phyloP scores from a whole-genome alignment of 2,113 vertebrate genomes.

The Chrysemys picta region DNA sequence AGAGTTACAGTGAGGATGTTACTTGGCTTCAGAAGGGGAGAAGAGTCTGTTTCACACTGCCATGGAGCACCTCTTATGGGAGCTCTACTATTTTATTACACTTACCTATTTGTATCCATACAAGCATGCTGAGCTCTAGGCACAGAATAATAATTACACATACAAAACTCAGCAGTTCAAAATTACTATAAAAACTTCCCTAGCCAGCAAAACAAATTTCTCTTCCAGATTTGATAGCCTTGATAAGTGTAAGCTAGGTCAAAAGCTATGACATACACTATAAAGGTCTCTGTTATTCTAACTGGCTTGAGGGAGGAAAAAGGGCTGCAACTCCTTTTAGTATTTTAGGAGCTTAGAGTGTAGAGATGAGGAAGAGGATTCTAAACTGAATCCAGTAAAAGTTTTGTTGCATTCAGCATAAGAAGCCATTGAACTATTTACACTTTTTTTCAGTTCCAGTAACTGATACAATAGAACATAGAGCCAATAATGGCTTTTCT shows the following conservation, averaged over 20 bases:
- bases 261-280: neutral
- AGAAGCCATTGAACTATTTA: neutral
- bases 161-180: fast-evolving
- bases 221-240: neutral
- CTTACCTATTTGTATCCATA: fast-evolving
- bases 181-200: neutral
- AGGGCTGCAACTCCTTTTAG: neutral
- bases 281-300: too few species aligned
- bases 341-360: neutral
- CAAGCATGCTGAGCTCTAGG: fast-evolving
- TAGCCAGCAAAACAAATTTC: neutral
- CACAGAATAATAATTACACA: neutral
- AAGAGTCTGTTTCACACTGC: neutral
- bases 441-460: neutral
- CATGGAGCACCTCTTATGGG: neutral
- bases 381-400: fast-evolving
- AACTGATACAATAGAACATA: neutral
- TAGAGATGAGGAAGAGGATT: neutral
- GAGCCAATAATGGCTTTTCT: neutral
- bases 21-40: fast-evolving
- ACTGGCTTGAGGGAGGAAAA: fast-evolving
- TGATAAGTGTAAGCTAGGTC: neutral
- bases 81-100: fast-evolving
- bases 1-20: neutral
- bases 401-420: fast-evolving